Evolutionary conservation across 2,797 vertebrate genomes (phyloP).

Genomic region (Erpetoichthys calabaricus): DNA sequence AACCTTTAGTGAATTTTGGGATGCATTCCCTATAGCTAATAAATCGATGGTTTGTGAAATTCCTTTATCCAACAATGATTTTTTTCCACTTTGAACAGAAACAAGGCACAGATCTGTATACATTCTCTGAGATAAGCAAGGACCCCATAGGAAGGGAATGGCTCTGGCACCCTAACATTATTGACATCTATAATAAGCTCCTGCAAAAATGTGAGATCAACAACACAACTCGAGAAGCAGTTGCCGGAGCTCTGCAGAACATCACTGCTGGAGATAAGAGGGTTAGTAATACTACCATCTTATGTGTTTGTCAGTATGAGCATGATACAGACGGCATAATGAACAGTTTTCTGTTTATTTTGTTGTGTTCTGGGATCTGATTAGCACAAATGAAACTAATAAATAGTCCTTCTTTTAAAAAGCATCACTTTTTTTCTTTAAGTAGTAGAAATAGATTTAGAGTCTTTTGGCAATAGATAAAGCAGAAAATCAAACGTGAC

Average conservation of each 20-base stretch:
- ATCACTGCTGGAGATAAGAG: constrained; percentile 78
- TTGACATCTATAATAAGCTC: constrained; percentile 60
- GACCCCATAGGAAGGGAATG: constrained; percentile 65
- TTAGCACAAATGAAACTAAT: neutral
- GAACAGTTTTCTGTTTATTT: neutral
- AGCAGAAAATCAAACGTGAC: too few relatives aligned
- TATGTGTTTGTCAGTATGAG: neutral
- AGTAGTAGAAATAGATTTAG: too few relatives aligned
- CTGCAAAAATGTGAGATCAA: constrained; percentile 67
- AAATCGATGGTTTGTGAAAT: too few relatives aligned
- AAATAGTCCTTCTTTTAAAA: neutral
- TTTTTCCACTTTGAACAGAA: constrained; percentile 30
- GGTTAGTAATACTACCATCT: constrained; percentile 38
- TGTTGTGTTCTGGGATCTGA: too few relatives aligned
- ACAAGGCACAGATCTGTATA: constrained; percentile 49
- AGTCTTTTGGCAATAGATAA: too few relatives aligned
- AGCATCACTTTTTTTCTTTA: neutral
- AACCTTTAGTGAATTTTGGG: too few relatives aligned
- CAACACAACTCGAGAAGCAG: constrained; percentile 69
- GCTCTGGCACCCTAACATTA: constrained; percentile 81
- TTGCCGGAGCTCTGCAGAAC: constrained; percentile 83
- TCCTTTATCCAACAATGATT: too few relatives aligned
- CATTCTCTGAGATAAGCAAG: constrained; percentile 65
- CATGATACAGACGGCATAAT: neutral
- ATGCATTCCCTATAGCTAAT: too few relatives aligned